A percentile compares a stretch with the other conserved stretches of the same genome.
These are phyloP conservation scores for Toxotes lorentzi DNA, from an alignment of 2,797 vertebrate species.

Conservation along the genomic window DNA sequence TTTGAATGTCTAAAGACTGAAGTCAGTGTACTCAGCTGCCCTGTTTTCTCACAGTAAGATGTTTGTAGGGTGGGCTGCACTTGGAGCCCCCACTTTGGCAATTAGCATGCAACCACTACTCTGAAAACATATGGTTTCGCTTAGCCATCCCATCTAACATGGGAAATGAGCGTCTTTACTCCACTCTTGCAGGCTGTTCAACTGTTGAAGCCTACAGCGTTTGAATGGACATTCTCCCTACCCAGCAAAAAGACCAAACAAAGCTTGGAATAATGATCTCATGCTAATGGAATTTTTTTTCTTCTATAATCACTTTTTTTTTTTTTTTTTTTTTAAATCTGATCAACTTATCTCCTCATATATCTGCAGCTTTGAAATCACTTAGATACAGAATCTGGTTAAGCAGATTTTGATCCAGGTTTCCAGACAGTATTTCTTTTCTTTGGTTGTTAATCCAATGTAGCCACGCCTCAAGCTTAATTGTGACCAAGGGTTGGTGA, in stretches of 20 bases:
- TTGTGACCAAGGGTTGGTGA: not conserved
- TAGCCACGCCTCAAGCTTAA: conserved; percentile 2
- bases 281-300: conserved; percentile 51
- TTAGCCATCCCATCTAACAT: conserved; percentile 77
- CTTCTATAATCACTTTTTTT: conserved; percentile 60
- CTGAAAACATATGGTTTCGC: conserved; percentile 83
- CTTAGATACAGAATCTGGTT: not conserved
- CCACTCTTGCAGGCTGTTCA: conserved; percentile 47
- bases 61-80: conserved; percentile 75
- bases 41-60: conserved; percentile 72
- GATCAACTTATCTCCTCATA: conserved; percentile 47
- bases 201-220: conserved; percentile 49
- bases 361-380: conserved; percentile 57
- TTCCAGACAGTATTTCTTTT: conserved; percentile 24
- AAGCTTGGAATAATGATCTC: conserved; percentile 72
- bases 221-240: conserved; percentile 51
- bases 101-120: conserved; percentile 77
- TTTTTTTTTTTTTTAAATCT: conserved; percentile 26
- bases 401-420: not conserved
- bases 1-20: conserved; percentile 44
- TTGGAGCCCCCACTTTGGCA: conserved; percentile 68
- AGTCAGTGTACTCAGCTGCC: conserved; percentile 37
- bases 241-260: conserved; percentile 57
- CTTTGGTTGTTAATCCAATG: not conserved
- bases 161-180: conserved; percentile 78